phyloP scores from a whole-genome alignment of 2,113 vertebrate species.

The Ciconia stormi region DNA sequence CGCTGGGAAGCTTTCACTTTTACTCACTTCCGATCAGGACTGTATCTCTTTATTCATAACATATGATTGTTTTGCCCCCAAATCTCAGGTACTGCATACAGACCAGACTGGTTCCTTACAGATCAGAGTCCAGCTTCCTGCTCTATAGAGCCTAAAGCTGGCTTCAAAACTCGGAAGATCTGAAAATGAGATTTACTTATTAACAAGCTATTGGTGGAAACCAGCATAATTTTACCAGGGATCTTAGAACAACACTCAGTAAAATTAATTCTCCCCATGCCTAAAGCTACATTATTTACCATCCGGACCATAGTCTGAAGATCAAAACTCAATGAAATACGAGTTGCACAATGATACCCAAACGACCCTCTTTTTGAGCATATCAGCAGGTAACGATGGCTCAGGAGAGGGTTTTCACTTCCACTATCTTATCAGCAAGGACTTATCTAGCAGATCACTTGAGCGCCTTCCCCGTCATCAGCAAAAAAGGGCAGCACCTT shows the following conservation, averaged over 20 bases:
- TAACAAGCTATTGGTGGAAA: background rate
- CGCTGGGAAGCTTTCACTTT: background rate
- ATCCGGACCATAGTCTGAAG: background rate
- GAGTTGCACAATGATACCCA: background rate
- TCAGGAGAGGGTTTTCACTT: background rate
- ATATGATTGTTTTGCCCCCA: background rate
- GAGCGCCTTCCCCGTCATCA: background rate
- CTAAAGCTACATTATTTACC: background rate
- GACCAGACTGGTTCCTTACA: background rate
- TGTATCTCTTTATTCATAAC: background rate
- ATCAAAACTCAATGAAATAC: background rate
- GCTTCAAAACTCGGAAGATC: background rate
- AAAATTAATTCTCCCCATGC: background rate
- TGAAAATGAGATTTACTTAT: background rate
- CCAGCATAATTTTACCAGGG: background rate
- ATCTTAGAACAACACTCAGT: background rate
- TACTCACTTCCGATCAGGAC: background rate
- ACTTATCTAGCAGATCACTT: background rate
- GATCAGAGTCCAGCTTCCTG: background rate
- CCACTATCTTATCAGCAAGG: background rate
- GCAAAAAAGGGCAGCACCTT: background rate
- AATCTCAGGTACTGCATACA: background rate
- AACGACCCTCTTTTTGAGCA: rapidly evolving
- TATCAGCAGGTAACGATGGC: background rate
- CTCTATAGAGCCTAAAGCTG: background rate